Evolutionary conservation across 2,888 invertebrate genomes (phyloP).

Genomic region (Norana najaformis): DNA sequence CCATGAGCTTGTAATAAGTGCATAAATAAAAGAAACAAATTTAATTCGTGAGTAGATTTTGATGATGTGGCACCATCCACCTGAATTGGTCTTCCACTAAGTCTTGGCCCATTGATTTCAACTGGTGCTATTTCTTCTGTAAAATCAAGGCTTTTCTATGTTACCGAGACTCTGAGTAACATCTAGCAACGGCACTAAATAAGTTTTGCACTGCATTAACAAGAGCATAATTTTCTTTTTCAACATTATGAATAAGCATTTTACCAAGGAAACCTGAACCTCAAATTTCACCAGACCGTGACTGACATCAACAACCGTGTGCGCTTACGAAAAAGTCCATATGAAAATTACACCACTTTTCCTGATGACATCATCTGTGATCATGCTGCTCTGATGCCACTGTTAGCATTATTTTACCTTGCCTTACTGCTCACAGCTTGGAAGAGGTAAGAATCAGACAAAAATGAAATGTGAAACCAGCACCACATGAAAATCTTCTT

Average conservation of each 20-base stretch:
- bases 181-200: no score
- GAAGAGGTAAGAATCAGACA: not conserved
- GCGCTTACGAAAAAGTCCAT: not conserved
- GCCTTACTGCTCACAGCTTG: not conserved
- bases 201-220: no score
- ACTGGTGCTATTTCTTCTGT: not conserved
- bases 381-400: constrained; percentile 80
- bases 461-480: no score
- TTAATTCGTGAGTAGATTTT: not conserved
- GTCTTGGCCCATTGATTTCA: not conserved
- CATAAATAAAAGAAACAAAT: no score
- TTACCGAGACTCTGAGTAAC: not conserved
- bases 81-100: not conserved
- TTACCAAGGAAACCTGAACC: no score
- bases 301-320: not conserved
- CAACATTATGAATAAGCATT: no score
- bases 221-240: no score
- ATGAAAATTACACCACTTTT: constrained; percentile 48
- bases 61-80: not conserved
- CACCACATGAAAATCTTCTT: not conserved
- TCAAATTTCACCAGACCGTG: not conserved
- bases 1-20: no score
- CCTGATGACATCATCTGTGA: constrained; percentile 67
- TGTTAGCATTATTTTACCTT: no score
- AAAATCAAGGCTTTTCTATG: not conserved